phyloP scores from a whole-genome alignment of 2,888 invertebrate species.

The Standfussiana lucernea region DNA sequence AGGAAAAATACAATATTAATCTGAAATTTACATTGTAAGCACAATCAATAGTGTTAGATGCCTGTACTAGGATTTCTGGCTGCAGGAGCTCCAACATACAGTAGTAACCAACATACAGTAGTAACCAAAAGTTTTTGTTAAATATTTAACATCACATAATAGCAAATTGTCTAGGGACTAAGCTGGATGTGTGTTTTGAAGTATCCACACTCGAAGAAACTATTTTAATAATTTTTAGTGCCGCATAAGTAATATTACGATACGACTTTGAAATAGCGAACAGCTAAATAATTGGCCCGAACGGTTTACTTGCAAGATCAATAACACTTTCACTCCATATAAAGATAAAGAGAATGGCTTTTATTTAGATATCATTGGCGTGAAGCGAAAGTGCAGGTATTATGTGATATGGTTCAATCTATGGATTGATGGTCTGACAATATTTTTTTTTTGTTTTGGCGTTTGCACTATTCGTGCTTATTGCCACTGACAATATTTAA shows the following conservation, averaged over 20 bases:
- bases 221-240: background rate
- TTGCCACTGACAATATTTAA: no score
- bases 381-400: slow-evolving; percentile 38
- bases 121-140: no score
- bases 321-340: slow-evolving; percentile 48
- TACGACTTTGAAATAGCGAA: background rate
- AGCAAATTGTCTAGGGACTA: background rate
- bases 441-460: no score
- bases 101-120: no score
- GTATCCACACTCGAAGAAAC: background rate
- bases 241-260: background rate
- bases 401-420: slow-evolving; percentile 28
- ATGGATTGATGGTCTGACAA: background rate
- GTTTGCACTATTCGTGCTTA: no score
- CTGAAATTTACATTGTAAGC: no score
- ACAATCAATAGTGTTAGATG: no score
- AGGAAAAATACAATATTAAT: no score
- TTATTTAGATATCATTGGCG: slow-evolving; percentile 24
- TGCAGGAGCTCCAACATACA: no score
- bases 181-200: background rate
- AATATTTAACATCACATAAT: no score
- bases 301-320: slow-evolving; percentile 18
- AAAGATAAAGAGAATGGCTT: slow-evolving; percentile 16
- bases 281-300: slow-evolving; percentile 15
- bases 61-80: no score